Conservation (phyloP, 2,797 vertebrate genomes). For the Sarcoramphus papa region DNA sequence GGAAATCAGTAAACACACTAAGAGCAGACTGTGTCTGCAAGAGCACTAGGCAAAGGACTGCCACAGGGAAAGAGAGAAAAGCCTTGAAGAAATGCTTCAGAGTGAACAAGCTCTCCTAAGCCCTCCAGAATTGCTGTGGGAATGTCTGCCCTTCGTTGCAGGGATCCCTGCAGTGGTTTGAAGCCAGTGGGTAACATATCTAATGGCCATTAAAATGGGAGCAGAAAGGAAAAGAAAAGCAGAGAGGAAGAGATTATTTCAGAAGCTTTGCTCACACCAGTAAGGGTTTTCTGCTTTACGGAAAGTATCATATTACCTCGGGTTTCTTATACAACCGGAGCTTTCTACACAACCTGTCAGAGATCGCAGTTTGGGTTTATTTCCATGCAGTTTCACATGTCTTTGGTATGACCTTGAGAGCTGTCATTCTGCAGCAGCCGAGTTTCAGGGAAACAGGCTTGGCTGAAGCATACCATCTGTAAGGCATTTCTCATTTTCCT, state of each 20-base stretch:
- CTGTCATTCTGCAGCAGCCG: background rate
- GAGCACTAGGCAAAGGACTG: background rate
- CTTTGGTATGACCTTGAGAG: background rate
- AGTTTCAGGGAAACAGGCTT: background rate
- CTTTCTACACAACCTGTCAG: background rate
- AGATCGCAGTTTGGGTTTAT: background rate
- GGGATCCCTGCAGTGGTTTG: background rate
- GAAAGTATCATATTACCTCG: fast-evolving
- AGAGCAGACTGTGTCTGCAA: background rate
- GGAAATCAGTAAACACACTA: background rate
- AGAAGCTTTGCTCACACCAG: background rate
- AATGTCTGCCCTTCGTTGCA: background rate
- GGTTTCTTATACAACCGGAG: background rate
- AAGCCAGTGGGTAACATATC: background rate
- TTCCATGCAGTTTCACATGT: background rate
- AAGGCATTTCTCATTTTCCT: background rate
- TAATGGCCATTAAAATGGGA: background rate
- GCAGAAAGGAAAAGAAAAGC: background rate
- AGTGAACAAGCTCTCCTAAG: background rate
- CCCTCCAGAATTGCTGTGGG: background rate
- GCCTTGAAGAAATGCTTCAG: background rate
- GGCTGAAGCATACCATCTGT: background rate
- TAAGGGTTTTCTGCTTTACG: background rate
- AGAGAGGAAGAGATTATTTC: background rate
- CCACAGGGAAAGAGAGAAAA: background rate